A percentile compares a stretch with the other conserved stretches of the same genome.
Conservation (phyloP, 2,113 vertebrate genomes). For the Solenodon paradoxus region DNA sequence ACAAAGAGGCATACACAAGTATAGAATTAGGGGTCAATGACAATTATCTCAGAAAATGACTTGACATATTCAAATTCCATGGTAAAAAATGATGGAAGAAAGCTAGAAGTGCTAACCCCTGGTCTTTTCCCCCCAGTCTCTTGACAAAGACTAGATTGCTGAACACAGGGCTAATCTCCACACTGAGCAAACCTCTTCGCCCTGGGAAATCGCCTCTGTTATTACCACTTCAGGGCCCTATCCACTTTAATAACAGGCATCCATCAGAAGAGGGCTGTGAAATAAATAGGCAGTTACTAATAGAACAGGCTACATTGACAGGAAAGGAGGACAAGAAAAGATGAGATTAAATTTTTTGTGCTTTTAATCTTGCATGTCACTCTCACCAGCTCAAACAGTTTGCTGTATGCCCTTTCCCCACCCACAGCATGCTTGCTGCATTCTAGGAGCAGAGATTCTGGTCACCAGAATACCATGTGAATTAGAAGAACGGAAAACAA, state of each 20-base stretch:
- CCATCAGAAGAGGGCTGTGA: conserved; percentile 18
- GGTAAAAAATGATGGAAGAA: neutral
- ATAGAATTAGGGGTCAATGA: neutral
- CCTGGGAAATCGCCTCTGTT: conserved; percentile 40
- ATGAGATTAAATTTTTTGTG: neutral
- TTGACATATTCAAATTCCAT: neutral
- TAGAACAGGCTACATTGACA: neutral
- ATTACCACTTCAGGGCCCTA: conserved; percentile 35
- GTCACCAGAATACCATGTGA: neutral
- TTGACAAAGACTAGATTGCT: neutral
- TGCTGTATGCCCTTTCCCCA: neutral
- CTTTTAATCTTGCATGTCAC: conserved; percentile 48
- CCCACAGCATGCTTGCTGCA: neutral
- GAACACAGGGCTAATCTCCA: conserved; percentile 35
- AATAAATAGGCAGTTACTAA: conserved; percentile 64
- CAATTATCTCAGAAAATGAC: neutral
- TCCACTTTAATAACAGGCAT: conserved; percentile 63
- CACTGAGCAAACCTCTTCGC: conserved; percentile 12
- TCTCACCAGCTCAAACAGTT: conserved; percentile 43
- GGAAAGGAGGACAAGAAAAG: neutral
- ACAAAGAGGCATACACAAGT: neutral
- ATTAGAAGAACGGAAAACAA: neutral
- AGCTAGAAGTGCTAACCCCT: neutral
- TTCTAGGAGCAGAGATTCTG: neutral
- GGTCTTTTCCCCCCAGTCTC: neutral